These are phyloP conservation scores for Chymomyza amoena DNA, from an alignment of 2,888 invertebrate genomes.

Conservation along the genomic window DNA sequence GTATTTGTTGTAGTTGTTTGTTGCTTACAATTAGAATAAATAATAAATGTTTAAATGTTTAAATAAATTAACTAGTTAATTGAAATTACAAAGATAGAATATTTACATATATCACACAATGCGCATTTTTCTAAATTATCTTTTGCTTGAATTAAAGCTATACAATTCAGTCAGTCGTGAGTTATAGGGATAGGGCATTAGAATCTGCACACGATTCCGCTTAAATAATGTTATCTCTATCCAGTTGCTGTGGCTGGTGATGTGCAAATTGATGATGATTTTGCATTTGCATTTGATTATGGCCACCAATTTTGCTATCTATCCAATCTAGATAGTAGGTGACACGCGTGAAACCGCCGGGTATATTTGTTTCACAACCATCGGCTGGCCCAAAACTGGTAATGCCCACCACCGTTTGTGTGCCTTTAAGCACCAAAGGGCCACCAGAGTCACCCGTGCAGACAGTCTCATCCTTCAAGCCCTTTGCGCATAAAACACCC, in stretches of 20 bases:
- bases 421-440: slow-evolving; percentile 74
- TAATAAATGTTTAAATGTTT: slow-evolving; percentile 52
- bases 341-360: slow-evolving; percentile 77
- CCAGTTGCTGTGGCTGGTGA: not conserved
- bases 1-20: slow-evolving; percentile 7
- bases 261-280: slow-evolving; percentile 16
- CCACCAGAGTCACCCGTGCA: slow-evolving; percentile 78
- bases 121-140: slow-evolving; percentile 5
- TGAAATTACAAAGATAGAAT: slow-evolving; percentile 48
- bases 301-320: slow-evolving; percentile 68
- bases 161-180: slow-evolving; percentile 56
- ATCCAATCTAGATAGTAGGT: slow-evolving; percentile 77
- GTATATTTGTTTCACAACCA: slow-evolving; percentile 75
- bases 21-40: slow-evolving; percentile 63
- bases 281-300: slow-evolving; percentile 7
- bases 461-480: slow-evolving; percentile 74
- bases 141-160: slow-evolving; percentile 40
- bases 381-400: slow-evolving; percentile 77
- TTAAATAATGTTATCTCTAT: slow-evolving; percentile 54
- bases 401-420: slow-evolving; percentile 73
- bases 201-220: not conserved
- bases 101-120: slow-evolving; percentile 65
- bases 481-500: slow-evolving; percentile 76
- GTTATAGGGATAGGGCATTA: slow-evolving; percentile 16
- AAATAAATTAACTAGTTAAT: slow-evolving; percentile 52